These are phyloP conservation scores for Yponomeuta sedellus DNA, from an alignment of 2,888 invertebrate species.

Conservation along the genomic window DNA sequence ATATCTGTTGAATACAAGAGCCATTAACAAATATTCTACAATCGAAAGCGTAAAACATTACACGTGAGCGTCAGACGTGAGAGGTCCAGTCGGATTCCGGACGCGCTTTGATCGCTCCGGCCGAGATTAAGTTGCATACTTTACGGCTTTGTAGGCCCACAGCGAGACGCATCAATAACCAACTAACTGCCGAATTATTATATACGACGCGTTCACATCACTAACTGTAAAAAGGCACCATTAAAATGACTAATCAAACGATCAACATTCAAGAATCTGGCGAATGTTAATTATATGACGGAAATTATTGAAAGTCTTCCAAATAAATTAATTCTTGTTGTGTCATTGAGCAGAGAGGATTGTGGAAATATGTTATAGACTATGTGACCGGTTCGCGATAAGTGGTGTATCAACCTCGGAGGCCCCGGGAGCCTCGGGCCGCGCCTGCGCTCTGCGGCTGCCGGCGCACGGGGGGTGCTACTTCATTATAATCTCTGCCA, in stretches of 20 bases:
- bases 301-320: slow-evolving; percentile 62
- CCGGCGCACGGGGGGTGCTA: neutral
- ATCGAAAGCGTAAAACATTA: slow-evolving; percentile 69
- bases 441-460: neutral
- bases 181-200: slow-evolving; percentile 50
- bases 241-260: slow-evolving; percentile 68
- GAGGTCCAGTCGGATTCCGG: slow-evolving; percentile 49
- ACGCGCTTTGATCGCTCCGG: slow-evolving; percentile 33
- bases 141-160: slow-evolving; percentile 30
- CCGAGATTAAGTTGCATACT: slow-evolving; percentile 42
- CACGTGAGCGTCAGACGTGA: slow-evolving; percentile 34
- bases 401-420: slow-evolving; percentile 47
- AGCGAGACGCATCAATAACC: slow-evolving; percentile 43
- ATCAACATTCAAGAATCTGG: slow-evolving; percentile 62
- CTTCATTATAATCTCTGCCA: neutral
- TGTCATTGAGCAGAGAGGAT: slow-evolving; percentile 43
- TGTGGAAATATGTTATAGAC: slow-evolving; percentile 44
- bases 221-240: slow-evolving; percentile 62
- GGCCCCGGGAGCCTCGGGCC: slow-evolving; percentile 17
- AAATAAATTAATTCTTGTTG: slow-evolving; percentile 56
- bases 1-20: slow-evolving; percentile 49
- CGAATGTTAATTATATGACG: slow-evolving; percentile 64
- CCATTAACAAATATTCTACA: slow-evolving; percentile 61
- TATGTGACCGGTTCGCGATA: slow-evolving; percentile 52
- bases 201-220: slow-evolving; percentile 57